Evolutionary conservation across 2,113 vertebrate genomes (phyloP), one percentile per base, ranked within the genome.

Genomic region (Ciconia stormi): DNA sequence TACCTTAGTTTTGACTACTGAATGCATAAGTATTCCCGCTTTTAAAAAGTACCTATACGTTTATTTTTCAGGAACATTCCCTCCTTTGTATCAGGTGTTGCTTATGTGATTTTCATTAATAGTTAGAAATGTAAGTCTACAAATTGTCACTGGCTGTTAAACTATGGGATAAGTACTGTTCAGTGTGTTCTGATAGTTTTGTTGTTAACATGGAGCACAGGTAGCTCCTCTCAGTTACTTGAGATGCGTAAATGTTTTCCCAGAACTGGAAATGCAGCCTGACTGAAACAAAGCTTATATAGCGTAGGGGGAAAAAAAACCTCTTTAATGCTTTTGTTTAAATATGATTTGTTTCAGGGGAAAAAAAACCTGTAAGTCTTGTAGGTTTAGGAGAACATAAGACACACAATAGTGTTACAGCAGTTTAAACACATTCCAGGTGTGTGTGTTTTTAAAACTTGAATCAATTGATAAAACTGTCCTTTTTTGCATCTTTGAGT

Each of bases 31-130:
- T 22, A 38, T 52, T 82, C 16, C 42, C 20, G 2, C 30, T 62
- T 67, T 6, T 36, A 2, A 44, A 32, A 92, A 80, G 17, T 30
- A 50, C 42, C 6, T 13, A 0, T 46, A 6, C 2, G 0, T 56
- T 71, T 69, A 13, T 4, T 46, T 80, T 93, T 44, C 27, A 26
- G 76, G 40, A 65, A 26, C 19, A 1, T 53, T 44, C n/a, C 29
- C 6, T 82, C 26, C 20, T 78, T 56, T 67, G 14, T 69, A 11
- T 59, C 36, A 47, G 20, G n/a, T 81, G 21, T 36, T 67, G 16
- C 6, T 47, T 34, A 2, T 26, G 25, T 62, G 53, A 36, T 80
- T 82, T 53, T 58, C 12, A 40, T 30, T 44, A 27, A 7, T 34
- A 32, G 15, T 65, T 81, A 59, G 47, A 62, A 85, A 77, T 6